Conservation (phyloP, 2,888 invertebrate genomes). For the Crioceris asparagi region DNA sequence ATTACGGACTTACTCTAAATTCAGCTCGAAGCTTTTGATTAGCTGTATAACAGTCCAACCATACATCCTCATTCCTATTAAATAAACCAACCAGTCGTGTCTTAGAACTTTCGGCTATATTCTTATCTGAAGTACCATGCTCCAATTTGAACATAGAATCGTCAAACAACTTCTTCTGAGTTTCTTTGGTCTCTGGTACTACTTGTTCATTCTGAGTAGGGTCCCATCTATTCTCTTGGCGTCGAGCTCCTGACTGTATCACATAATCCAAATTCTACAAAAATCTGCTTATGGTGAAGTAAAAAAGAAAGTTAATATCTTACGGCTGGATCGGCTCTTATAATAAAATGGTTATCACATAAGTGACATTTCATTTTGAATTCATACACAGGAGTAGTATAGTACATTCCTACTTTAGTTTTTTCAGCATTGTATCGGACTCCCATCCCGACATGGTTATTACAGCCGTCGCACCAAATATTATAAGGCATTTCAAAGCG, state of each 20-base stretch:
- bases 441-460: slow-evolving; percentile 98
- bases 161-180: slow-evolving; percentile 77
- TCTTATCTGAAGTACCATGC: slow-evolving; percentile 75
- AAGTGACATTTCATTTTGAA: slow-evolving; percentile 99
- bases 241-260: slow-evolving; percentile 84
- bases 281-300: background rate
- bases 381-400: slow-evolving; percentile 93
- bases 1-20: slow-evolving; percentile 60
- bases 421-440: slow-evolving; percentile 95
- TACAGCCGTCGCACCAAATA: slow-evolving; percentile 98
- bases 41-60: slow-evolving; percentile 88
- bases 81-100: slow-evolving; percentile 66
- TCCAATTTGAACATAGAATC: slow-evolving; percentile 98
- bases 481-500: slow-evolving; percentile 99
- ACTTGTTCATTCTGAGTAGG: slow-evolving; percentile 91
- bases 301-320: slow-evolving; percentile 36
- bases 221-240: slow-evolving; percentile 98
- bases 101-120: slow-evolving; percentile 56
- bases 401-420: slow-evolving; percentile 93
- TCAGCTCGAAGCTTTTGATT: slow-evolving; percentile 75
- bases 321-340: slow-evolving; percentile 95
- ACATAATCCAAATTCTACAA: slow-evolving; percentile 90
- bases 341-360: slow-evolving; percentile 94
- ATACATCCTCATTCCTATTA: slow-evolving; percentile 65
- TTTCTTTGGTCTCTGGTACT: slow-evolving; percentile 84